phyloP scores from a whole-genome alignment of 2,797 vertebrate species.

The Coendou prehensilis region DNA sequence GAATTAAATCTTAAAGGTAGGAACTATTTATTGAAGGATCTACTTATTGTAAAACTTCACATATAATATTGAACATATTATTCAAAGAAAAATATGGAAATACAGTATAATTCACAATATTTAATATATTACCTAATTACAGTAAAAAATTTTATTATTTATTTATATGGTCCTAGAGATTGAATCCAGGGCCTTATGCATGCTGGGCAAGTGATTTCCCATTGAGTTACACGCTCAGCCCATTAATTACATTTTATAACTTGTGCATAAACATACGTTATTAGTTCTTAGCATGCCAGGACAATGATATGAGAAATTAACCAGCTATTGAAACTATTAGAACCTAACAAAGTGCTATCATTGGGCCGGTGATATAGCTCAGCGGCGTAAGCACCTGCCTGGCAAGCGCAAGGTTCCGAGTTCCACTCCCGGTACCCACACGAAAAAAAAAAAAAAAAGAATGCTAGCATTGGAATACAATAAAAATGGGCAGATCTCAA shows the following conservation, averaged over 20 bases:
- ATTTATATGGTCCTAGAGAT: background rate
- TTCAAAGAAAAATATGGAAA: slow-evolving; percentile 41
- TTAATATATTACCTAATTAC: slow-evolving; percentile 27
- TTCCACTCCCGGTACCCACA: too few species aligned
- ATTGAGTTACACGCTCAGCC: background rate
- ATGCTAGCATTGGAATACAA: background rate
- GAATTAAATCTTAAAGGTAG: slow-evolving; percentile 38
- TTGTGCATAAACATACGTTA: slow-evolving; percentile 12
- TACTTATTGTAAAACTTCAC: slow-evolving; percentile 26
- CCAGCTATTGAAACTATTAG: background rate
- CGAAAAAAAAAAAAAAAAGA: background rate
- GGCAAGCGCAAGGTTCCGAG: too few species aligned
- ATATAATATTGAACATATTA: slow-evolving; percentile 31
- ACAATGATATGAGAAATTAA: slow-evolving; percentile 64
- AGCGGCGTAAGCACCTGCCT: too few species aligned
- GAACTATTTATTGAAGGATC: background rate
- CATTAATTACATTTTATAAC: slow-evolving; percentile 39
- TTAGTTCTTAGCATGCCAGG: background rate
- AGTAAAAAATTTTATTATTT: background rate
- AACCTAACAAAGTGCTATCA: slow-evolving; percentile 4
- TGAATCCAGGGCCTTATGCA: background rate
- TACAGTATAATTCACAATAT: background rate
- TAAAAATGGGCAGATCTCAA: slow-evolving; percentile 29
- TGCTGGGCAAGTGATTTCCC: background rate
- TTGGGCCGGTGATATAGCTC: too few species aligned